Evolutionary conservation across 2,888 invertebrate genomes (phyloP), one percentile per base, ranked within the genome.

Genomic region (Synanthedon myopaeformis): DNA sequence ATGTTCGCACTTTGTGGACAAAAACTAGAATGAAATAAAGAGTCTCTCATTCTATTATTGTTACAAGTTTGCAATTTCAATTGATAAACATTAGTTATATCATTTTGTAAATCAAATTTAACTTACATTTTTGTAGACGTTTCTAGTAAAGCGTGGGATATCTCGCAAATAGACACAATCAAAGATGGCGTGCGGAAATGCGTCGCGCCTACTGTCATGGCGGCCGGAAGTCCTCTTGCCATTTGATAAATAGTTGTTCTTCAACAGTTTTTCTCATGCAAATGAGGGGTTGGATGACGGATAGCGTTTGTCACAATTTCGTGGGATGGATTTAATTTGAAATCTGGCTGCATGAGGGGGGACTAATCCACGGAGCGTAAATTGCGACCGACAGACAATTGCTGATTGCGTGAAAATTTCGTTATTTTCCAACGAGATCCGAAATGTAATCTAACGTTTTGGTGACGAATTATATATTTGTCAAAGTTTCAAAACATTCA

Each of bases 191-290:
- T 78, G 65, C 81, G 85, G 85, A 85, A 83, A 66, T 70, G 64
- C 74, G 82, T 82, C 83, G 86, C 85, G 86, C 83, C 85, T 81
- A 74, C 79, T 80, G 83, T 80, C 84, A 83, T 76, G 78, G 82
- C 79, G 67, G 78, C 77, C 85, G 86, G 86, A 87, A 83, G 79
- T 82, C 70, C 82, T 68, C 77, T 78, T 67, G 74, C 84, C 75
- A 82, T 85, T 87, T 87, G 86, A 87, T 86, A 87, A 87, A 87
- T 87, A 87, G 86, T 86, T 85, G 86, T 86, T 85, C 86, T 84
- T 83, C 76, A 79, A 78, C 76, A 81, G 85, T 86, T 86, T 85
- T 86, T 85, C 83, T 83, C 81, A 86, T 86, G 86, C 84, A 87
- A 85, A 86, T 86, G 84, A 85, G 83, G 86, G 83, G 84, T 70